Base-by-base conservation (phyloP, 2,113 vertebrate species). In the Channa maculata region DNA sequence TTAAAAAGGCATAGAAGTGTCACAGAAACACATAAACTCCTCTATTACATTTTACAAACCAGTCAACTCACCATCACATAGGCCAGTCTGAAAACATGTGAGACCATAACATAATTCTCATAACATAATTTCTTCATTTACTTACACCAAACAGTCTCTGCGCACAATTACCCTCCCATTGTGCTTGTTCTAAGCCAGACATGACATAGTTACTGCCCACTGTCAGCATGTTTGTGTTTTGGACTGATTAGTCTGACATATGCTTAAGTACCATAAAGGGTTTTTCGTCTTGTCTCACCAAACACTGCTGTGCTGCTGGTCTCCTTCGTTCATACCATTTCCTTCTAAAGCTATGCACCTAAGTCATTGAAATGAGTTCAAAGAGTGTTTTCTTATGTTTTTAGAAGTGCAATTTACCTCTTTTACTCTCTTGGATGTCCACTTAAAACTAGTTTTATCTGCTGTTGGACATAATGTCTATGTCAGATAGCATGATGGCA, bases 201-300 rank as follows among this genome's bases (percentile, higher is more conserved):
- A 45, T 9, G 48, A 8, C 9, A 4, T 34, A 41, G 34, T 37
- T 13, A 14, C 43, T 33, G 50, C 34, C 57, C 58, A 63, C 57
- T 69, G 67, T 38, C 43, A 61, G 65, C 33, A 46, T 45, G 24
- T 24, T 24, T 24, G 48, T 5, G 13, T 24, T 83, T 45, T 55
- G 54, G 0, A 43, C 14, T 51, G 34, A 72, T 68, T 48, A 64
- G 48, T 68, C 55, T 24, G 24, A 24, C 24, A 24, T 24, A 24
- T 79, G 45, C 9, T 1, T n/a, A 13, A 62, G 9, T 39, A 37
- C 15, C 15, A 59, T 13, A 50, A 15, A 13, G 11, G 6, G 13
- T 55, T 67, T 24, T 1, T 24, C 24, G 14, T 53, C 33, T 3
- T 44, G 3, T n/a, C 12, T 52, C 52, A 66, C 33, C 4, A 24